Conservation (phyloP, 2,888 invertebrate species). For the Nomada hirtipes region DNA sequence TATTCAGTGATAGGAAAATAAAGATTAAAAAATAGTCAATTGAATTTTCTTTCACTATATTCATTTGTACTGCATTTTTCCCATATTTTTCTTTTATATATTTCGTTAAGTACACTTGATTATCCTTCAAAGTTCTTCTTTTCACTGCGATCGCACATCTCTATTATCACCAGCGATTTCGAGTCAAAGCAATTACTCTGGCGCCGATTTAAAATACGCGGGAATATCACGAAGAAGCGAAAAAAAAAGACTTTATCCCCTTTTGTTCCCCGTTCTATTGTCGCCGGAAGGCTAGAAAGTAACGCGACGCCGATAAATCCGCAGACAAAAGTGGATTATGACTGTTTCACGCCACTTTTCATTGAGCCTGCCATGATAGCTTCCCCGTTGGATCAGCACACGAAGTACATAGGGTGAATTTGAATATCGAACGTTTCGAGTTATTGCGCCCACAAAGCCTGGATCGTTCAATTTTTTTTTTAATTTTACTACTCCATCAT, state of each 20-base stretch:
- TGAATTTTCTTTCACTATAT: too few relatives aligned
- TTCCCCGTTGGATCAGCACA: conserved; percentile 23
- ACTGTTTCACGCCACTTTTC: conserved; percentile 62
- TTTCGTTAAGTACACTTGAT: too few relatives aligned
- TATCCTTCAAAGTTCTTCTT: too few relatives aligned
- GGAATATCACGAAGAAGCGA: not conserved
- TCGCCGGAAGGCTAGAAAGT: conserved; percentile 44
- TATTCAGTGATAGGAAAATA: too few relatives aligned
- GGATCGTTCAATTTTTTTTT: not conserved
- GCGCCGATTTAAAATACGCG: not conserved
- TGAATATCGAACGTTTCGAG: conserved; percentile 66
- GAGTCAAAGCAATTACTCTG: not conserved
- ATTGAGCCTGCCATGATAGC: conserved; percentile 36
- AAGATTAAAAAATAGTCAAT: too few relatives aligned
- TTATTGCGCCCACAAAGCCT: conserved; percentile 57
- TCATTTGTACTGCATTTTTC: too few relatives aligned
- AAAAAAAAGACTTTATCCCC: not conserved
- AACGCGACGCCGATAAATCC: conserved; percentile 58
- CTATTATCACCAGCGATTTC: too few relatives aligned
- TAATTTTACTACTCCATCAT: conserved; percentile 16
- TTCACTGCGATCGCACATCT: not conserved
- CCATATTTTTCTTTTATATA: too few relatives aligned
- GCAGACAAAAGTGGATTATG: conserved; percentile 71
- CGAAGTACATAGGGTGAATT: conserved; percentile 55
- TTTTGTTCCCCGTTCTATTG: conserved; percentile 41